Base-by-base conservation (phyloP, 2,113 vertebrate species). In the Columba janthina region DNA sequence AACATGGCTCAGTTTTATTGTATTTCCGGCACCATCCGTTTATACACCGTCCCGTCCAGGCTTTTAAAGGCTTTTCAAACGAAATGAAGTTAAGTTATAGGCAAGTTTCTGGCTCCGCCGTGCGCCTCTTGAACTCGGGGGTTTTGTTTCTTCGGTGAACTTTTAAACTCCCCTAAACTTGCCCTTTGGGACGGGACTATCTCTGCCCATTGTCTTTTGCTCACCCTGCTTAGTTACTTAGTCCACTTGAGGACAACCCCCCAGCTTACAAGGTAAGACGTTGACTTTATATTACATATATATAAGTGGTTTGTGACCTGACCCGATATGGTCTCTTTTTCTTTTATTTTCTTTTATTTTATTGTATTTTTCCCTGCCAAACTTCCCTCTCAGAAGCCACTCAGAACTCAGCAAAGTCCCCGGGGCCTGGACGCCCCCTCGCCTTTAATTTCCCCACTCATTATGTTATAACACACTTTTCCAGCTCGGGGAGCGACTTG, bases 1-100 rank as follows among this genome's bases (percentile, higher is more conserved):
- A 97, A 84, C 97, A 91, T 50, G 86, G 94, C 95, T 91, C 82
- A 95, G 97, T 96, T 98, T 98, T 97, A 98, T 98, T 97, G 97
- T 96, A 92, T 98, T 97, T 97, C 98, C 97, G 95, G 94, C 86
- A 78, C 91, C 78, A 96, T 87, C 90, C 96, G 97, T 97, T 98
- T 97, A 98, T 85, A 96, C 61, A 24, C 88, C 13, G 53, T 48
- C 92, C 79, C 87, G 25, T 87, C 85, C 94, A 22, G 91, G 66
- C 94, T 85, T 78, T 71, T 60, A 26, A 58, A 62, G 46, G 48
- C 85, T 90, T 94, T 83, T 22, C 85, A 9, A 70, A 87, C 15
- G 58, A 85, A 79, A 93, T 44, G 66, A 56, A 87, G 60, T 36
- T 57, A 79, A 92, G 46, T 92, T 85, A 21, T 58, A 61, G 67